These are phyloP conservation scores for Pachycephala philippinensis DNA, from an alignment of 2,113 vertebrate species.

Conservation along the genomic window DNA sequence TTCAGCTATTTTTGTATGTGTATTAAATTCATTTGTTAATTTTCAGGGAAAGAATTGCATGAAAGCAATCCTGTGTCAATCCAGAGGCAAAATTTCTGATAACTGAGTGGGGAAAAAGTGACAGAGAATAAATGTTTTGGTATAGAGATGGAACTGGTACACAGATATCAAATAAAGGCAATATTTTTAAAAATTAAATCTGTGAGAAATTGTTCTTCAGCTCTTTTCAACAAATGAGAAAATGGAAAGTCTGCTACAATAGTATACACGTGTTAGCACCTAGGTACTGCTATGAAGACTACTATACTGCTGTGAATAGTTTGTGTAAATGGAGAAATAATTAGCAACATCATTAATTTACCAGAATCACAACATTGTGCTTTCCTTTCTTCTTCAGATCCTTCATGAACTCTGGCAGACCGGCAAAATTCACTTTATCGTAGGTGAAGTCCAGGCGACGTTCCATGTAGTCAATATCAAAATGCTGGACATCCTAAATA, in stretches of 20 bases:
- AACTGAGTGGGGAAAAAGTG: not conserved
- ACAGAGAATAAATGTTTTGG: not conserved
- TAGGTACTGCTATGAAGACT: not conserved
- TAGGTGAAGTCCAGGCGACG: conserved; percentile 84
- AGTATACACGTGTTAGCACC: not conserved
- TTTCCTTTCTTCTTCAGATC: conserved; percentile 80
- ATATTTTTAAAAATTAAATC: not conserved
- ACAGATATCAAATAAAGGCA: not conserved
- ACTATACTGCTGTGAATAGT: not conserved
- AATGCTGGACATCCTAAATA: conserved; percentile 83
- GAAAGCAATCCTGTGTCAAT: not conserved
- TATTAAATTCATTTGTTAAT: not conserved
- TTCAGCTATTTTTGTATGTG: not conserved
- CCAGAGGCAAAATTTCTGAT: not conserved
- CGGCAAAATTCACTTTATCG: conserved; percentile 76
- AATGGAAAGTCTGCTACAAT: not conserved
- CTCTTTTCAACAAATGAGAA: not conserved
- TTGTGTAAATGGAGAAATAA: not conserved
- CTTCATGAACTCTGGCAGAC: conserved; percentile 79
- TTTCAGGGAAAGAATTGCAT: not conserved
- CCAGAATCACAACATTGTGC: conserved; percentile 83
- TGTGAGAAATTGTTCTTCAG: not conserved
- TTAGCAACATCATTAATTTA: conserved; percentile 15
- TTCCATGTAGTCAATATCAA: conserved; percentile 89
- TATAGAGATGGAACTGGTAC: not conserved